phyloP scores from a whole-genome alignment of 1,140 invertebrate genomes.

The Drosophila ohnishii region DNA sequence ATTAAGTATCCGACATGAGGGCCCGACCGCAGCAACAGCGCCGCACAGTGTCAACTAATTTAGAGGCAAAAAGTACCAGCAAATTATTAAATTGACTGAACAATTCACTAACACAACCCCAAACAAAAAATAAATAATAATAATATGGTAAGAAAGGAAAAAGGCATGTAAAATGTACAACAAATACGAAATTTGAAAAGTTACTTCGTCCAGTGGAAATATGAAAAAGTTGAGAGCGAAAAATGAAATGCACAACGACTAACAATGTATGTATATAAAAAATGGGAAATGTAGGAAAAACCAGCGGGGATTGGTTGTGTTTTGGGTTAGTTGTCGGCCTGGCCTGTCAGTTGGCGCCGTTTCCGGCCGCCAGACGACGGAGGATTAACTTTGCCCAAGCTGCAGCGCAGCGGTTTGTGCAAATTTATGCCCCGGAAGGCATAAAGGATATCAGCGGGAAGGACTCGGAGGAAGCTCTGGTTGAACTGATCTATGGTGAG shows the following conservation, averaged over 20 bases:
- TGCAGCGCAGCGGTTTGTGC: slow-evolving; percentile 59
- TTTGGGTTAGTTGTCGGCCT: slow-evolving; percentile 62
- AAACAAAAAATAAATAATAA: background rate
- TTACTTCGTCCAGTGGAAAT: slow-evolving; percentile 38
- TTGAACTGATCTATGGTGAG: slow-evolving; percentile 61
- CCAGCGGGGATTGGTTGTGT: slow-evolving; percentile 38
- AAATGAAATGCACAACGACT: slow-evolving; percentile 51
- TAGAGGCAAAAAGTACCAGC: slow-evolving; percentile 26
- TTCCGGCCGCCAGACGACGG: slow-evolving; percentile 63
- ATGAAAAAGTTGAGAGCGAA: slow-evolving; percentile 52
- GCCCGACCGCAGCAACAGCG: slow-evolving; percentile 28
- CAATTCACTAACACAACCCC: slow-evolving; percentile 4
- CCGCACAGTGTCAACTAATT: slow-evolving; percentile 50
- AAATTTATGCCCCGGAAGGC: slow-evolving; percentile 73
- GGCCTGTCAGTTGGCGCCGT: slow-evolving; percentile 62
- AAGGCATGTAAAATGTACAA: slow-evolving; percentile 18
- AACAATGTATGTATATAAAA: slow-evolving; percentile 11
- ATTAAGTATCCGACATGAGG: slow-evolving; percentile 62
- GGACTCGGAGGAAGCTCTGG: slow-evolving; percentile 28
- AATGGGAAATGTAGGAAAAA: slow-evolving; percentile 11
- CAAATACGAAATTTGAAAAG: slow-evolving; percentile 30
- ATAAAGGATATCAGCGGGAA: slow-evolving; percentile 67
- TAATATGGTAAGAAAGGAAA: background rate
- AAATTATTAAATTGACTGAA: slow-evolving; percentile 74
- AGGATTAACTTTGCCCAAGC: slow-evolving; percentile 65